Evolutionary conservation across 2,888 invertebrate species (phyloP), one percentile per base, ranked within the genome.

Genomic region (Chrysomela aeneicollis): DNA sequence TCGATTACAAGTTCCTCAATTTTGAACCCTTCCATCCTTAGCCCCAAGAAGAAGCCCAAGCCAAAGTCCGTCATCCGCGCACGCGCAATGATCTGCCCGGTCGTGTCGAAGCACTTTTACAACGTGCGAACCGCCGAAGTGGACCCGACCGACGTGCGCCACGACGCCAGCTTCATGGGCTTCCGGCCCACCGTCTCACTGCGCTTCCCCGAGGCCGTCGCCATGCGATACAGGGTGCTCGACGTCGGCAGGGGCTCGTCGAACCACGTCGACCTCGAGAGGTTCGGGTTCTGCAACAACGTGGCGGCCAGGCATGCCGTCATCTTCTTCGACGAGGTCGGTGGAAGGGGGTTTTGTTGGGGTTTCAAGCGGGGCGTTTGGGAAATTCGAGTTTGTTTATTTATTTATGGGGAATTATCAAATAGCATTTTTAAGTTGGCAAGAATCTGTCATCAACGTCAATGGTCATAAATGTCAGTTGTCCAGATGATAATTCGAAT

Each of bases 291-390:
- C 79, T 94, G 90, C 79, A 87, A 84, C 79, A 91, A 84, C 77
- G 86, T 90, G 52, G 91, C 92, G 0, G 84, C 89, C 0, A 88
- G 88, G 68, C 95, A 95, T 81, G 94, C 94, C 9, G 87, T 90
- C 55, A 91, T 95, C 70, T 94, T 94, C 81, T 92, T 88, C 77
- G 94, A 95, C 78, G 92, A 94, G 87, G 92, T 91, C 80, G 78
- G 74, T 68, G 35, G n/a, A n/a, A n/a, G n/a, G n/a, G n/a, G n/a
- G n/a, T n/a, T n/a, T n/a, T n/a, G n/a, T n/a, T n/a, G n/a, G n/a
- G n/a, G n/a, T n/a, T n/a, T n/a, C n/a, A n/a, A n/a, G n/a, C n/a
- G n/a, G n/a, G n/a, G n/a, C n/a, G n/a, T n/a, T n/a, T n/a, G n/a
- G n/a, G n/a, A n/a, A n/a, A n/a, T n/a, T n/a, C n/a, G n/a, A n/a